A percentile compares a stretch with the other conserved stretches of the same genome.
Evolutionary conservation across 2,888 invertebrate genomes (phyloP).

Genomic region (Eupithecia tripunctaria): DNA sequence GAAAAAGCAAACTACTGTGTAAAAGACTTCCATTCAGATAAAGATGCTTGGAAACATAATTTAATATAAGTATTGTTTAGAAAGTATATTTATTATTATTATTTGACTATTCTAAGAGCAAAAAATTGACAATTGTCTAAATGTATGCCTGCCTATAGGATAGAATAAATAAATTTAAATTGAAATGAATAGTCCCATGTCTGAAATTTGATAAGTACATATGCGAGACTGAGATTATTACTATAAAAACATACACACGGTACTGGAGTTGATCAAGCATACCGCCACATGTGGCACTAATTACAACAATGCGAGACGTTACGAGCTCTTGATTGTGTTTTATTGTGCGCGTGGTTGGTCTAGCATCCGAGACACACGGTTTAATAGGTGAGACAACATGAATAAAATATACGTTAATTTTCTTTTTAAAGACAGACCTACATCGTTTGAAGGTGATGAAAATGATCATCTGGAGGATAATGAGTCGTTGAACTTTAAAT

Average conservation of each 20-base stretch:
- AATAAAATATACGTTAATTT: neutral
- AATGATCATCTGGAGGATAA: neutral
- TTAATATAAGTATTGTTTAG: no score
- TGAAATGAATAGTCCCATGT: no score
- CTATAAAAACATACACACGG: neutral
- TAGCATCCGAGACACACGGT: conserved; percentile 48
- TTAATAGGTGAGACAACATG: conserved; percentile 15
- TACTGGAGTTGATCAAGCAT: conserved; percentile 40
- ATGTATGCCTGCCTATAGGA: no score
- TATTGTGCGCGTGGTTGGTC: conserved; percentile 76
- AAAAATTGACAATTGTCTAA: no score
- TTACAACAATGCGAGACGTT: conserved; percentile 70
- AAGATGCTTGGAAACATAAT: no score
- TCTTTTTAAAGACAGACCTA: no score
- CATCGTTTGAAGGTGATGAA: neutral
- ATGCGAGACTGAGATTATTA: neutral
- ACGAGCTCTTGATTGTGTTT: conserved; percentile 76
- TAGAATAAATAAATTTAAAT: no score
- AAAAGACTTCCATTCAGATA: no score
- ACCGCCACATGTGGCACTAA: conserved; percentile 70
- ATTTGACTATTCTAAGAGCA: no score
- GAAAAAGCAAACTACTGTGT: no score
- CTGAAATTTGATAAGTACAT: neutral
- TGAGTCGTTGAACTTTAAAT: neutral
- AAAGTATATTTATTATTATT: no score